Base-by-base conservation (phyloP, 2,888 invertebrate genomes). In the Pogonocherus hispidulus region DNA sequence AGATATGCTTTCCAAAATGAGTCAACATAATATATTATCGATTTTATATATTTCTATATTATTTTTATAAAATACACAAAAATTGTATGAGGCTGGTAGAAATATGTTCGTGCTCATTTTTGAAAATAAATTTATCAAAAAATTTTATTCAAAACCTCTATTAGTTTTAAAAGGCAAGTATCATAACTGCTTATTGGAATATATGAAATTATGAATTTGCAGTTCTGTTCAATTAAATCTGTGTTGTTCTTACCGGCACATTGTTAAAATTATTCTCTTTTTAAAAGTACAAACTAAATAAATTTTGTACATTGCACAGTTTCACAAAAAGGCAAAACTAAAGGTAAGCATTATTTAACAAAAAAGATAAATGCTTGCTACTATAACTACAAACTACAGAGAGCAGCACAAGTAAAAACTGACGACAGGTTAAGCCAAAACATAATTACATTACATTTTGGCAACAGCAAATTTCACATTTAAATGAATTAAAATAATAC, bases 201-300 rank as follows among this genome's bases (percentile, higher is more conserved):
- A n/a, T n/a, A n/a, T n/a, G n/a, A n/a, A n/a, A n/a, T n/a, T n/a
- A n/a, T n/a, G n/a, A 66, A 69, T 52, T 71, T 70, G 73, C 73
- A 76, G 72, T 71, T 70, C 71, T 75, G 72, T 14, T 51, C 73
- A n/a, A n/a, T n/a, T n/a, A 77, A 74, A 77, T 73, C 78, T 75
- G 76, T 75, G 76, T 78, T 76, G 79, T 81, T 80, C 80, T 81
- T 81, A 79, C 79, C 80, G 80, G 81, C 79, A 80, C 78, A 75
- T 77, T 32, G 41, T 35, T 37, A 63, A 63, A 23, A 14, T 63
- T 20, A 52, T 19, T 14, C 27, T 19, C 27, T 47, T 35, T 62
- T 49, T 37, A 37, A 27, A 19, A 35, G 23, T 57, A n/a, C 41
- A 23, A 59, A 47, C 47, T 47, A 62, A 62, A 51, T 22, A 20